Conservation (phyloP, 2,888 invertebrate species). For the Thecocarcelia acutangulata region DNA sequence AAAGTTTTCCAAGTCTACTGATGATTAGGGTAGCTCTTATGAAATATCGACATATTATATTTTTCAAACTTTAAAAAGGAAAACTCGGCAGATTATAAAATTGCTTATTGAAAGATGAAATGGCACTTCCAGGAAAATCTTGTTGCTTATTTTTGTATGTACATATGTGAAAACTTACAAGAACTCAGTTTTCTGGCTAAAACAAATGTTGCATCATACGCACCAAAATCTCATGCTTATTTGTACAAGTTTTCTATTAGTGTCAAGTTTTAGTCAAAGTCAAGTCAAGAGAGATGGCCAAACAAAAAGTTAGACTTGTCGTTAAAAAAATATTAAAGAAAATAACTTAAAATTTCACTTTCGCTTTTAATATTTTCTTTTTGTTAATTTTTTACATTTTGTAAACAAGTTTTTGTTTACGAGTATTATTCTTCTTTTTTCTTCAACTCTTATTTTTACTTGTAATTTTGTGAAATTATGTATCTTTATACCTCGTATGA, state of each 20-base stretch:
- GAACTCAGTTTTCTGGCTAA: no score
- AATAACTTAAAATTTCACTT: constrained; percentile 79
- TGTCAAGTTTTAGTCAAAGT: neutral
- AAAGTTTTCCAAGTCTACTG: no score
- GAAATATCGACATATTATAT: no score
- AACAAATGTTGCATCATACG: no score
- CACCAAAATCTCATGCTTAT: neutral
- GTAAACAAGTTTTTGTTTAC: constrained; percentile 61
- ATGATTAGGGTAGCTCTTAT: no score
- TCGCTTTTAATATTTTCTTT: constrained; percentile 77
- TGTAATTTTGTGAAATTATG: constrained; percentile 36
- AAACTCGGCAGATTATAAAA: no score
- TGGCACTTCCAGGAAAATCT: no score
- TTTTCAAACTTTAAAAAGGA: no score
- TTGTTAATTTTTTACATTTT: constrained; percentile 40
- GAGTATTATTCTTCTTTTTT: constrained; percentile 77
- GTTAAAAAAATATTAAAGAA: neutral
- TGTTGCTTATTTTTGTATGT: no score
- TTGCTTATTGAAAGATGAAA: no score
- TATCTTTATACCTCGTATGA: constrained; percentile 45
- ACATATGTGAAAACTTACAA: no score
- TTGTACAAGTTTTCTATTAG: neutral
- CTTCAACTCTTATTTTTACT: constrained; percentile 20
- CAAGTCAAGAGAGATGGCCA: constrained; percentile 35
- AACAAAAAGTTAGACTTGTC: constrained; percentile 17